A percentile compares a stretch with the other conserved stretches of the same genome.
Conservation (phyloP, 2,113 vertebrate genomes). For the Stegostoma tigrinum region DNA sequence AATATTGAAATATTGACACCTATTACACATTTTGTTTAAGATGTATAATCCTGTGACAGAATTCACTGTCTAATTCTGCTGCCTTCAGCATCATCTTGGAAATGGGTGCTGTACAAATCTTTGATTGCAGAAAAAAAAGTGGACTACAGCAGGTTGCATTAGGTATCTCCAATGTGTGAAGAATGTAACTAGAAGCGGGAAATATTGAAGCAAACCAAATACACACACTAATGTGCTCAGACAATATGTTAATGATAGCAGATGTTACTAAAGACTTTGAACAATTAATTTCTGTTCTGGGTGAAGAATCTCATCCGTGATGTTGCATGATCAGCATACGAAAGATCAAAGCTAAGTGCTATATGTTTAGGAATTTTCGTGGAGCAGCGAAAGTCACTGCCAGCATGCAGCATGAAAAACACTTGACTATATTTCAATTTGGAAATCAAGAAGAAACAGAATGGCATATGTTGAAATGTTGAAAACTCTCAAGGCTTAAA, state of each 20-base stretch:
- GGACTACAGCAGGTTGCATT: background rate
- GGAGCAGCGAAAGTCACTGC: background rate
- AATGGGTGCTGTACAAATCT: background rate
- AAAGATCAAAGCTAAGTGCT: background rate
- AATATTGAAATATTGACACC: background rate
- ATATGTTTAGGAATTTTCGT: background rate
- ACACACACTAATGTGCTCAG: background rate
- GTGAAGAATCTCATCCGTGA: background rate
- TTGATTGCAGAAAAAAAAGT: background rate
- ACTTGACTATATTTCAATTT: background rate
- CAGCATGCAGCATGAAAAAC: background rate
- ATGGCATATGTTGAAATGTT: background rate
- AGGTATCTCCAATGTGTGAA: background rate
- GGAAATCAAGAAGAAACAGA: background rate
- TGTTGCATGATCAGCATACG: background rate
- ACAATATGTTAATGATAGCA: background rate
- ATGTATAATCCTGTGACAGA: background rate
- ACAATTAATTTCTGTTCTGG: conserved; percentile 3
- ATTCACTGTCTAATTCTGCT: background rate
- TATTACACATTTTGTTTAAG: background rate
- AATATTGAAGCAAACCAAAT: background rate
- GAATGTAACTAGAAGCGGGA: background rate
- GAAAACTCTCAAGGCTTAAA: background rate
- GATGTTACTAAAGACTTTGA: background rate
- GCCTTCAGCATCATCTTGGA: background rate